Evolutionary conservation across 2,888 invertebrate genomes (phyloP).

Genomic region (Acrobasis repandana): DNA sequence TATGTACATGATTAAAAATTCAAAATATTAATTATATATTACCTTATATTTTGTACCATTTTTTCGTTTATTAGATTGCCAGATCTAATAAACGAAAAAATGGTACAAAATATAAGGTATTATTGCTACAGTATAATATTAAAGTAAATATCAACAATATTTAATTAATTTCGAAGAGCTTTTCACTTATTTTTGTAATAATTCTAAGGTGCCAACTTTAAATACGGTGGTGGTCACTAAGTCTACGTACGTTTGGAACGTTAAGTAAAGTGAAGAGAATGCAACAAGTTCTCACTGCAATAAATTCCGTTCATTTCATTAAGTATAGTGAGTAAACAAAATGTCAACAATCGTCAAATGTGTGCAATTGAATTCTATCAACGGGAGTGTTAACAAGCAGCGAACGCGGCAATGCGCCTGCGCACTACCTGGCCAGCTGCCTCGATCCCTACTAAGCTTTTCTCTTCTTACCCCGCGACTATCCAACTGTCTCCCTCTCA

Average conservation of each 20-base stretch:
- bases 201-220: not conserved
- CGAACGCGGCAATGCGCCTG: slow-evolving; percentile 71
- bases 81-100: too few relatives aligned
- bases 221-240: not conserved
- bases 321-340: slow-evolving; percentile 50
- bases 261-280: not conserved
- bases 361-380: slow-evolving; percentile 69
- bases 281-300: slow-evolving; percentile 28
- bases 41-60: too few relatives aligned
- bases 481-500: slow-evolving; percentile 66
- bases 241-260: not conserved
- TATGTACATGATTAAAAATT: too few relatives aligned
- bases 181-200: too few relatives aligned
- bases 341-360: slow-evolving; percentile 59
- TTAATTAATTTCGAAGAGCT: too few relatives aligned
- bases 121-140: too few relatives aligned
- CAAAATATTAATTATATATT: too few relatives aligned
- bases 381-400: slow-evolving; percentile 76
- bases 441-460: slow-evolving; percentile 66
- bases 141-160: too few relatives aligned
- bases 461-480: slow-evolving; percentile 68
- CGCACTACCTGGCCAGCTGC: slow-evolving; percentile 81
- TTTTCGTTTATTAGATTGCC: too few relatives aligned
- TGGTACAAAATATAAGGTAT: too few relatives aligned
- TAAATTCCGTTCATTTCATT: slow-evolving; percentile 40